Percentiles rank a stretch among this genome's conserved stretches.
Conservation (phyloP, 2,113 vertebrate species). For the Jacana jacana region DNA sequence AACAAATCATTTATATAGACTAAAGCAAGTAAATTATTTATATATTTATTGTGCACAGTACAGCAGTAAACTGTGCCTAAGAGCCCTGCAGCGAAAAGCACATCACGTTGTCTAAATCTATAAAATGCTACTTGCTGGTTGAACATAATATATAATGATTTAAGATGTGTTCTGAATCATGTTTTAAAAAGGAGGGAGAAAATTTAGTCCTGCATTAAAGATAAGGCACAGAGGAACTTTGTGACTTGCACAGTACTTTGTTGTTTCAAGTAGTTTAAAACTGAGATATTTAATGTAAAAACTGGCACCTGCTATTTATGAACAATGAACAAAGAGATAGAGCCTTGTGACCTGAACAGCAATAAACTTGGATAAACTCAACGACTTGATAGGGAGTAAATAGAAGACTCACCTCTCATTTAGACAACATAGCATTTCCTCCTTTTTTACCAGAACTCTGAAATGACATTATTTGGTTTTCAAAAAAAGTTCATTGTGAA, state of each 20-base stretch:
- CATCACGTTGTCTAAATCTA: conserved; percentile 24
- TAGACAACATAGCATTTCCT: not conserved
- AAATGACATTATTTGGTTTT: not conserved
- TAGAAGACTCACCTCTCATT: not conserved
- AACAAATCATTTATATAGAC: conserved; percentile 72
- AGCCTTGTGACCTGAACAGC: not conserved
- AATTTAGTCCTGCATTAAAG: not conserved
- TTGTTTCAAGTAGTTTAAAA: not conserved
- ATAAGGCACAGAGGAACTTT: not conserved
- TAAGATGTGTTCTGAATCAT: not conserved
- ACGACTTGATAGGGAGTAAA: not conserved
- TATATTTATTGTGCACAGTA: conserved; percentile 46
- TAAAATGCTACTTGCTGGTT: conserved; percentile 30
- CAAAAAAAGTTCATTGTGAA: not conserved
- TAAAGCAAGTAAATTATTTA: conserved; percentile 63
- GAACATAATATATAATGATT: conserved; percentile 13
- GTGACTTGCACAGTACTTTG: not conserved
- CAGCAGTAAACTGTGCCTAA: conserved; percentile 54
- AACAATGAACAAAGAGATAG: not conserved
- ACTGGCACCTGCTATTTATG: not conserved
- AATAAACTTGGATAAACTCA: not conserved
- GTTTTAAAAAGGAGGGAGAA: not conserved
- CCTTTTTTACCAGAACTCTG: not conserved
- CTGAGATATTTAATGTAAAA: not conserved
- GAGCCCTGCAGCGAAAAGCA: conserved; percentile 28